phyloP scores from a whole-genome alignment of 2,113 vertebrate species.

The Chrysemys picta region DNA sequence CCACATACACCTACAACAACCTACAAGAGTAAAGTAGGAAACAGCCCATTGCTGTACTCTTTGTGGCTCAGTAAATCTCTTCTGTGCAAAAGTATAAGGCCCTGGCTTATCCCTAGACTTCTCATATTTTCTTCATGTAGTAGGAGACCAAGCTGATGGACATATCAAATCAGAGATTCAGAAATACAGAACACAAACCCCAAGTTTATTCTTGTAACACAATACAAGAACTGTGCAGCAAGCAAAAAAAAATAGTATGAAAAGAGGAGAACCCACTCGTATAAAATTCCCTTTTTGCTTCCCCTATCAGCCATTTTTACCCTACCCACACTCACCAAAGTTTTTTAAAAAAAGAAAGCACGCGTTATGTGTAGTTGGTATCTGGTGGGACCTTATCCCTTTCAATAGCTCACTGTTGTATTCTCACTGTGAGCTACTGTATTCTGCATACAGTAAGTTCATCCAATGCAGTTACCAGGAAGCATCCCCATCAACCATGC shows the following conservation, averaged over 20 bases:
- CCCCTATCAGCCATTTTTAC: not conserved
- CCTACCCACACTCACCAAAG: not conserved
- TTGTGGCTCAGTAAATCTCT: not conserved
- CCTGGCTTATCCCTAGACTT: fast-evolving
- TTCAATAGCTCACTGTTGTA: no score
- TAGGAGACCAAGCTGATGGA: not conserved
- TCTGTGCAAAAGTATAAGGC: not conserved
- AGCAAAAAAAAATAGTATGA: not conserved
- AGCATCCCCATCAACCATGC: not conserved
- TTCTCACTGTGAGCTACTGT: not conserved
- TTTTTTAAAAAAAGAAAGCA: not conserved
- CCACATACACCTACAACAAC: not conserved
- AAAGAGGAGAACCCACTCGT: not conserved
- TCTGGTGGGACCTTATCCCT: no score
- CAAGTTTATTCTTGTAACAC: not conserved
- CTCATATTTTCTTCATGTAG: not conserved
- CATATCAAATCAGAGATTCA: not conserved
- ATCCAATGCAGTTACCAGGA: not conserved
- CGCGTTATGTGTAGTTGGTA: no score
- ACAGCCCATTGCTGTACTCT: fast-evolving
- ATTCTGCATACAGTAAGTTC: not conserved
- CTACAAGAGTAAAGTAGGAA: not conserved
- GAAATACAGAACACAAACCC: not conserved
- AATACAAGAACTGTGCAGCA: not conserved
- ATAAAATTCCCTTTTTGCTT: not conserved